Base-by-base conservation (phyloP, 2,888 invertebrate species). In the Liposcelis brunnea region DNA sequence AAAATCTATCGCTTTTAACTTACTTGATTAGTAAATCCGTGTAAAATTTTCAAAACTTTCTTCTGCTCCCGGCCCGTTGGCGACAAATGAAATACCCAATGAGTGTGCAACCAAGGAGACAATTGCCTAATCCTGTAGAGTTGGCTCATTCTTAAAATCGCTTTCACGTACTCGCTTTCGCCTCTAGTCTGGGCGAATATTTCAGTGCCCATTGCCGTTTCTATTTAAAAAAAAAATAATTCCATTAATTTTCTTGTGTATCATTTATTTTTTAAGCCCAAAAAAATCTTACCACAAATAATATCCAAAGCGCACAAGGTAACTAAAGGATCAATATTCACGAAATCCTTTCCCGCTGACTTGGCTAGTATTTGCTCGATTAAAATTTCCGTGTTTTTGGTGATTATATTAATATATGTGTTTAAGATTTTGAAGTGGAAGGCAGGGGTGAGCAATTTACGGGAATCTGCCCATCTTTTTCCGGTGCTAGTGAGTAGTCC, bases 21-120 rank as follows among this genome's bases (percentile, higher is more conserved):
- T 40, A 48, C 49, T 45, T 43, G 18, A 16, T 48, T 26, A 6
- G 49, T 48, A 38, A 48, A 48, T 31, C 48, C 43, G 16, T 50
- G 49, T n/a, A 50, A 38, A 10, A 37, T 47, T 12, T 46, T 14
- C 2, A 50, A 44, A 8, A 42, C n/a, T 37, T 37, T 38, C 10
- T 44, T 46, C 31, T 47, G 42, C 35, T 44, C 38, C 19, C 45
- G 16, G 2, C 48, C 49, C 2, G 34, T 40, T 10, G 45, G 18
- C 18, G 43, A 47, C 2, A 47, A 15, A 3, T 15, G 6, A 47
- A 43, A 50, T 10, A 43, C 5, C 12, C 31, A 37, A 2, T 32
- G 32, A 4, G 31, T 40, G 19, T 45, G 44, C n/a, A 50, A 2
- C 49, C 49, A 50, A 38, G 43, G 42, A 26, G 42, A 16, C 26